phyloP scores from a whole-genome alignment of 2,888 invertebrate genomes.

The Melolontha melolontha region DNA sequence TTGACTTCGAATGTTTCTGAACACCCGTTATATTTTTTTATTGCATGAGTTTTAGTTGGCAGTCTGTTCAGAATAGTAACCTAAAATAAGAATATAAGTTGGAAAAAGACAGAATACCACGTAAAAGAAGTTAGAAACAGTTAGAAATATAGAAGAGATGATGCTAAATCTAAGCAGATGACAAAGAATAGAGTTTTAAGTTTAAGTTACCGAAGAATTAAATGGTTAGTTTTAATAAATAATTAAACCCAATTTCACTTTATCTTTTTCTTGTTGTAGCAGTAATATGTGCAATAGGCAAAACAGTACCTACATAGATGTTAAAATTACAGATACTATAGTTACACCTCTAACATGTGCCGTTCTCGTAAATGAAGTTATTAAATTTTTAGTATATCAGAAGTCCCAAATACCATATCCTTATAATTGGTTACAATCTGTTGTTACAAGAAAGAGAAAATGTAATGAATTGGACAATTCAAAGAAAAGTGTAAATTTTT shows the following conservation, averaged over 20 bases:
- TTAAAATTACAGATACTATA: slow-evolving; percentile 67
- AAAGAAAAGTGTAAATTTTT: slow-evolving; percentile 50
- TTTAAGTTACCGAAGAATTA: no score
- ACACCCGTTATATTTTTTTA: no score
- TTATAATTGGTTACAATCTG: slow-evolving; percentile 56
- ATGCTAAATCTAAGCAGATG: no score
- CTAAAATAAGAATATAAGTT: not conserved
- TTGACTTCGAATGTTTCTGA: no score
- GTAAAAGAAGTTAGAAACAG: no score
- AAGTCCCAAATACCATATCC: slow-evolving; percentile 66
- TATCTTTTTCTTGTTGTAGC: not conserved
- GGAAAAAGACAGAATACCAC: no score
- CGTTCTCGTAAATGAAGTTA: slow-evolving; percentile 69
- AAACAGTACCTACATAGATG: slow-evolving; percentile 48
- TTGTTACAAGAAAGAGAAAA: slow-evolving; percentile 56
- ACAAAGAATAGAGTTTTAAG: no score
- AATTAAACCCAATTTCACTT: not conserved
- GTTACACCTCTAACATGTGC: slow-evolving; percentile 71
- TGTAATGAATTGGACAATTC: slow-evolving; percentile 31
- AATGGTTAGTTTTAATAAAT: no score
- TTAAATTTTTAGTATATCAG: slow-evolving; percentile 71
- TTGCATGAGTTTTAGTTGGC: not conserved
- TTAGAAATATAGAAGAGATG: no score
- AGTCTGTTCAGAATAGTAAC: not conserved
- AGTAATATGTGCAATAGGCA: slow-evolving; percentile 44